Conservation (phyloP, 2,888 invertebrate species). For the Synanthedon formicaeformis region DNA sequence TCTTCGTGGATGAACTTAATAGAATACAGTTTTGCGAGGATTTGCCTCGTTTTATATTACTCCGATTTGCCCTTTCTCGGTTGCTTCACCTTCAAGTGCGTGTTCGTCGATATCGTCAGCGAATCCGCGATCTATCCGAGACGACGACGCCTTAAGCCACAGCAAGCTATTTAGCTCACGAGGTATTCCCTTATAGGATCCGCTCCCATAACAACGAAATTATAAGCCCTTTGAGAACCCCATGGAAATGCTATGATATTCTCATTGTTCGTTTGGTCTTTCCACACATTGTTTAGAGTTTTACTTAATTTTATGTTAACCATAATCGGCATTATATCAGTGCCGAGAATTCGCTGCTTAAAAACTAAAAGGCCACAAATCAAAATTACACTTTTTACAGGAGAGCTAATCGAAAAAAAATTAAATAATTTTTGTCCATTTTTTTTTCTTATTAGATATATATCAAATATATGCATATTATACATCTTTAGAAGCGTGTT, state of each 20-base stretch:
- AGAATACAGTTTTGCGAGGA: slow-evolving; percentile 55
- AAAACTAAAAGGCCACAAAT: too few relatives aligned
- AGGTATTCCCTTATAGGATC: slow-evolving; percentile 10
- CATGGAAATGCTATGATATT: background rate
- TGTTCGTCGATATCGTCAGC: slow-evolving; percentile 36
- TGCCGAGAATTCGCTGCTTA: too few relatives aligned
- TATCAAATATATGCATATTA: too few relatives aligned
- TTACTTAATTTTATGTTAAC: too few relatives aligned
- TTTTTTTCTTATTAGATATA: too few relatives aligned
- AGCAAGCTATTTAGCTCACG: background rate
- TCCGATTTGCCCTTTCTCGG: slow-evolving; percentile 65
- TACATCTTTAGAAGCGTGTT: too few relatives aligned
- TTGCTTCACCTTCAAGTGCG: slow-evolving; percentile 63
- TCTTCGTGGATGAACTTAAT: slow-evolving; percentile 42
- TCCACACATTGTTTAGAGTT: too few relatives aligned
- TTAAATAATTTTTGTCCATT: too few relatives aligned
- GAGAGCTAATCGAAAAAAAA: too few relatives aligned
- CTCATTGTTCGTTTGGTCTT: background rate
- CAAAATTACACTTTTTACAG: too few relatives aligned
- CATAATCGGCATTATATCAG: too few relatives aligned
- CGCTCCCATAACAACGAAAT: background rate
- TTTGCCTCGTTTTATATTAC: slow-evolving; percentile 66
- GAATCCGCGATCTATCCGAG: slow-evolving; percentile 27
- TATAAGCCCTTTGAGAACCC: background rate
- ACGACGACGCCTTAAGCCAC: background rate